A percentile compares a stretch with the other conserved stretches of the same genome.
These are phyloP conservation scores for Chirona hameri DNA, from an alignment of 2,888 invertebrate genomes.

Conservation along the genomic window DNA sequence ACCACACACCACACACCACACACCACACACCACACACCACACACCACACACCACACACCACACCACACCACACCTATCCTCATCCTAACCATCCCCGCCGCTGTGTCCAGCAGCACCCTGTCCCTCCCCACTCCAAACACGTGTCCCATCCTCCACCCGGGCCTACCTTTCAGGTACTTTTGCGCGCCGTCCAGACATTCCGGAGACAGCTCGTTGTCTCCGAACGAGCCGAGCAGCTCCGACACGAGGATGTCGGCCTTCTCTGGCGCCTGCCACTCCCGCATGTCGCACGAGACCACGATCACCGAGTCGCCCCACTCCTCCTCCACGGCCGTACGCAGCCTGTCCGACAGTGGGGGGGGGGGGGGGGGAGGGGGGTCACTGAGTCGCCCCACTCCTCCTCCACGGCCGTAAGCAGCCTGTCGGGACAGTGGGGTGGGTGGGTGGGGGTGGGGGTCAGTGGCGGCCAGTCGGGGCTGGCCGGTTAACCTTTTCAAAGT, in stretches of 20 bases:
- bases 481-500: too few relatives aligned
- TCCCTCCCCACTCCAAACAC: too few relatives aligned
- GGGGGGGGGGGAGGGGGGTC: not conserved
- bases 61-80: too few relatives aligned
- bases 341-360: constrained; percentile 43
- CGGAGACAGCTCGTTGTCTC: constrained; percentile 97
- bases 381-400: constrained; percentile 3
- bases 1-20: too few relatives aligned
- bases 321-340: constrained; percentile 69
- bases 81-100: too few relatives aligned
- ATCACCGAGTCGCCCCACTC: constrained; percentile 62
- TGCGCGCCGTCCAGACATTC: constrained; percentile 96
- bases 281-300: constrained; percentile 81
- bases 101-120: too few relatives aligned
- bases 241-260: constrained; percentile 94
- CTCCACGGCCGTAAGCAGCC: not conserved
- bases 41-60: too few relatives aligned
- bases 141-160: not conserved
- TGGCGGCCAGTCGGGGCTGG: too few relatives aligned
- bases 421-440: too few relatives aligned
- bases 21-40: too few relatives aligned
- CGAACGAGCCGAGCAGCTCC: constrained; percentile 94
- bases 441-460: too few relatives aligned
- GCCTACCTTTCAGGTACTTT: constrained; percentile 71
- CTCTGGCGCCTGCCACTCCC: constrained; percentile 72